Evolutionary conservation across 2,797 vertebrate genomes (phyloP).

Genomic region (Acanthurus leucopareius): DNA sequence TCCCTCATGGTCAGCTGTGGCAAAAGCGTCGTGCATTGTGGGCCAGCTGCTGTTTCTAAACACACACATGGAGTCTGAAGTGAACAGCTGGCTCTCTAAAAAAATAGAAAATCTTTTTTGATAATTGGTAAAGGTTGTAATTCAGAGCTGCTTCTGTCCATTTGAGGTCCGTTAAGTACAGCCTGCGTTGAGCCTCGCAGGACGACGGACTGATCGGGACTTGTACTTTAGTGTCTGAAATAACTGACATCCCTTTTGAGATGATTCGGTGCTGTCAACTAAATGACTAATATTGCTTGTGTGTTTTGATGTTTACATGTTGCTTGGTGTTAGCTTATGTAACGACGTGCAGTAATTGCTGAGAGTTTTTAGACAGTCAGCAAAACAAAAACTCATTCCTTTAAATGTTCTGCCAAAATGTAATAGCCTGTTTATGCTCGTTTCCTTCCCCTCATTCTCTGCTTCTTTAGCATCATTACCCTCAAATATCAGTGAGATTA

Average conservation of each 20-base stretch:
- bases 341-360: conserved; percentile 24
- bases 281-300: conserved; percentile 25
- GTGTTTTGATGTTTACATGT: conserved; percentile 35
- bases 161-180: conserved; percentile 79
- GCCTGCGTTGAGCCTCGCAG: conserved; percentile 35
- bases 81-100: conserved; percentile 67
- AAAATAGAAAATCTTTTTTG: conserved; percentile 76
- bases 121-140: conserved; percentile 80
- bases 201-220: conserved; percentile 39
- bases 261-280: conserved; percentile 31
- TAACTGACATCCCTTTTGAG: conserved; percentile 36
- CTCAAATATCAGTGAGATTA: conserved; percentile 23
- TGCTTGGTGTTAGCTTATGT: conserved; percentile 19
- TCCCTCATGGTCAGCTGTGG: conserved; percentile 56
- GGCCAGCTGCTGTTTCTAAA: conserved; percentile 53
- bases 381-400: conserved; percentile 38
- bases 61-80: conserved; percentile 29
- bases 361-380: conserved; percentile 9
- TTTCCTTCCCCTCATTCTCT: conserved; percentile 7
- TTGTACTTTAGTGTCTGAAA: conserved; percentile 53
- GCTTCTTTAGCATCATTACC: not conserved
- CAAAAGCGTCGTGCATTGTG: conserved; percentile 35
- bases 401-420: conserved; percentile 47
- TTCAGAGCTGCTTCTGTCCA: conserved; percentile 73
- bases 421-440: conserved; percentile 12